phyloP scores from a whole-genome alignment of 2,797 vertebrate genomes.

The Macropodus opercularis region DNA sequence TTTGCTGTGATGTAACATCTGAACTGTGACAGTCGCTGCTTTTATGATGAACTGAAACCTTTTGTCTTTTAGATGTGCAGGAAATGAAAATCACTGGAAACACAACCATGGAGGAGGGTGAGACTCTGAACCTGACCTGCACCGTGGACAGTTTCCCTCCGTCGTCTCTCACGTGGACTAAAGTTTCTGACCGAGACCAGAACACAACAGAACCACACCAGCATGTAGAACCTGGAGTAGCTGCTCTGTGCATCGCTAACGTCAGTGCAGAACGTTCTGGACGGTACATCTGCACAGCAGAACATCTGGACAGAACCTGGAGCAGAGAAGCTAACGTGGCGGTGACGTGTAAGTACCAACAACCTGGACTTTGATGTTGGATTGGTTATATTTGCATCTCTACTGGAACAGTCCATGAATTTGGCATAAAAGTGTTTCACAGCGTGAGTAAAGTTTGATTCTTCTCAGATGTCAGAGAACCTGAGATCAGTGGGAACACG shows the following conservation, averaged over 20 bases:
- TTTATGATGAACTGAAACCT: too few species aligned
- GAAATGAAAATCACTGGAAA: too few species aligned
- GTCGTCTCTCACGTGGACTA: slow-evolving; percentile 35
- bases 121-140: slow-evolving; percentile 15
- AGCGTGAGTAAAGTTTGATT: too few species aligned
- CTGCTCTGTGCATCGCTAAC: slow-evolving; percentile 26
- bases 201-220: neutral
- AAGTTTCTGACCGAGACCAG: neutral
- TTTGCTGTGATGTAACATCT: too few species aligned
- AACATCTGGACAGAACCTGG: slow-evolving; percentile 11
- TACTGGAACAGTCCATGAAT: too few species aligned
- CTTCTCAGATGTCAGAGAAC: slow-evolving; percentile 44
- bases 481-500: slow-evolving; percentile 16
- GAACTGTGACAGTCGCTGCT: too few species aligned
- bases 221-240: neutral
- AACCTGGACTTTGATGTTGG: too few species aligned
- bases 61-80: too few species aligned
- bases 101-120: too few species aligned
- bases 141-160: slow-evolving; percentile 55
- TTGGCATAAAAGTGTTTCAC: too few species aligned
- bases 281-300: slow-evolving; percentile 50
- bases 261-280: slow-evolving; percentile 39
- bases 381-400: too few species aligned
- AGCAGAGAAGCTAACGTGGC: neutral
- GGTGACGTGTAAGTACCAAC: slow-evolving; percentile 49